Evolutionary conservation across 2,888 invertebrate genomes (phyloP).

Genomic region (Cyclophora albipunctata): DNA sequence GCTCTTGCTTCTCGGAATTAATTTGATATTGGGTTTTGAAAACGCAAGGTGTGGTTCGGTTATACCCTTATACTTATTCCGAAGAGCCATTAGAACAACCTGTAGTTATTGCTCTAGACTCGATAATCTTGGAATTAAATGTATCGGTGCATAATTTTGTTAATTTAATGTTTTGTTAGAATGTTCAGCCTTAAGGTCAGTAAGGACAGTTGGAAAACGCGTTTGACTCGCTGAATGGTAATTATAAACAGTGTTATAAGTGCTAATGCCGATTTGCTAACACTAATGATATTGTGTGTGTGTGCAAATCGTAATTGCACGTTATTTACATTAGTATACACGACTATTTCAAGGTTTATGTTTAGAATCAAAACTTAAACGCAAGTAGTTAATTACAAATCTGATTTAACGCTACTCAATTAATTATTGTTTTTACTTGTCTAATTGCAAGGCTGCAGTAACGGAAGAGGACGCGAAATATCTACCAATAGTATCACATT

Average conservation of each 20-base stretch:
- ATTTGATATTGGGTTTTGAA: conserved; percentile 74
- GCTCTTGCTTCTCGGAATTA: conserved; percentile 72
- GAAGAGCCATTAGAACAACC: conserved; percentile 63
- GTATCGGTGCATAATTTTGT: conserved; percentile 41
- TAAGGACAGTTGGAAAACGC: conserved; percentile 10
- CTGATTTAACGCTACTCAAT: no score
- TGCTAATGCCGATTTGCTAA: conserved; percentile 17
- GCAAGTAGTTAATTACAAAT: no score
- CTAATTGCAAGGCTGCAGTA: no score
- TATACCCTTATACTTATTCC: conserved; percentile 61
- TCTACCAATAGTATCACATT: no score
- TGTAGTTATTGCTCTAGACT: conserved; percentile 61
- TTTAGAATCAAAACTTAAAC: no score
- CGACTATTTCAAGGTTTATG: no score
- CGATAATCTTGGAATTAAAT: conserved; percentile 55
- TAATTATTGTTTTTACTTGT: no score
- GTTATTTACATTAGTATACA: background rate
- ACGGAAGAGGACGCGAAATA: no score
- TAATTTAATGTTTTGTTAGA: conserved; percentile 31
- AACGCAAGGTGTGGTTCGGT: conserved; percentile 72
- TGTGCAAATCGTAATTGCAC: background rate
- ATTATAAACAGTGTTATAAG: conserved; percentile 13
- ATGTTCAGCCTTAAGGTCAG: conserved; percentile 11
- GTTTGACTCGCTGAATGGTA: conserved; percentile 15
- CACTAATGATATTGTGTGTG: conserved; percentile 15